These are phyloP conservation scores for Diacarnus erythraeanus DNA, from an alignment of 37 sponge, comb jelly and placozoan species.

Conservation along the genomic window DNA sequence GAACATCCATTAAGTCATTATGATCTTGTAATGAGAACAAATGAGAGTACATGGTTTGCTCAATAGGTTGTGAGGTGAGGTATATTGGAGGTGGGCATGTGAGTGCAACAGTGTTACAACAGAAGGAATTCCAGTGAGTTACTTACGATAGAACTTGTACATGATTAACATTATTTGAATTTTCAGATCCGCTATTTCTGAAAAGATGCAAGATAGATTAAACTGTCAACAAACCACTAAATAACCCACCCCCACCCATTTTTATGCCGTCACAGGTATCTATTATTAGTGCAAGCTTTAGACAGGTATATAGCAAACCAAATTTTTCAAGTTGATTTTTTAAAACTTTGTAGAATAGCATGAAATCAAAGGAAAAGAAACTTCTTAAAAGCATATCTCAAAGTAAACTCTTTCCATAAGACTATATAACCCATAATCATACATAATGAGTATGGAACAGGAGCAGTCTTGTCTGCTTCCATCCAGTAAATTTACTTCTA, in stretches of 20 bases:
- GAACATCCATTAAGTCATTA: no score
- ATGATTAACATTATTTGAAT: not conserved
- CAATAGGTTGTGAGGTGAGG: slow-evolving; percentile 70
- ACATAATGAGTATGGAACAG: no score
- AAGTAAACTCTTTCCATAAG: no score
- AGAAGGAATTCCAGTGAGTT: slow-evolving; percentile 11
- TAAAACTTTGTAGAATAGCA: not conserved
- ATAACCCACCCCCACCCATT: not conserved
- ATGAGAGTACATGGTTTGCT: no score
- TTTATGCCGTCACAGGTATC: no score
- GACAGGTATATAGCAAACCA: no score
- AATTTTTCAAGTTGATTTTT: not conserved
- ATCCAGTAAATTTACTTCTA: not conserved
- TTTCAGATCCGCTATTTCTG: not conserved
- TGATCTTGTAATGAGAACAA: no score
- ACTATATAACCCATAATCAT: no score
- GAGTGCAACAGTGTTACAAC: slow-evolving; percentile 37
- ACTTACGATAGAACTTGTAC: not conserved
- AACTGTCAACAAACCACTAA: not conserved
- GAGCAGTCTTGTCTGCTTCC: no score
- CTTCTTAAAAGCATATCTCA: no score
- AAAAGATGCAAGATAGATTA: not conserved
- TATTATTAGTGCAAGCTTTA: no score
- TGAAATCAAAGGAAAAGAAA: no score
- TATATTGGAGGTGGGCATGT: slow-evolving; percentile 84